Conservation (phyloP, 64 coral and sea anemone genomes). For the Pachyseris speciosa region DNA sequence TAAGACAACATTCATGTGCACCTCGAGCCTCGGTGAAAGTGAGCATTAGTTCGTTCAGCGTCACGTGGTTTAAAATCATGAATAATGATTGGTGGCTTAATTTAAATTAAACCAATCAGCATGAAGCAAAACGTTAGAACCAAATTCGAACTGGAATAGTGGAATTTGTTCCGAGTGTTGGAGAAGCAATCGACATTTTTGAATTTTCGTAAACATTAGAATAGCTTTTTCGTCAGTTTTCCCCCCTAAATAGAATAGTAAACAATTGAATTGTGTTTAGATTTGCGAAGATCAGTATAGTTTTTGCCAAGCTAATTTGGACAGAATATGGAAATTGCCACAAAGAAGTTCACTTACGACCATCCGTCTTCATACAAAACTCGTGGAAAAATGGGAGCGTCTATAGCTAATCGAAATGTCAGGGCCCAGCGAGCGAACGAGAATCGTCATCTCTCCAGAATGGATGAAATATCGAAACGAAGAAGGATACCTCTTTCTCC, state of each 20-base stretch:
- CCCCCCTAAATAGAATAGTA: not conserved
- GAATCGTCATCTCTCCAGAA: constrained; percentile 28
- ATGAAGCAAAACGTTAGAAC: constrained; percentile 38
- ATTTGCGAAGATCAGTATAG: not conserved
- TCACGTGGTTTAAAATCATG: not conserved
- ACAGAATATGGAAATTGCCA: constrained; percentile 22
- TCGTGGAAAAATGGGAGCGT: constrained; percentile 37
- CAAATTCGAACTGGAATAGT: constrained; percentile 9
- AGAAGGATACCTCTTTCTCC: constrained; percentile 39
- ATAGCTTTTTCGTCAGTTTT: not conserved
- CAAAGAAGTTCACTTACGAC: constrained; percentile 53
- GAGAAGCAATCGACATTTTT: not conserved
- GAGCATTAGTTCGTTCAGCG: too few species aligned
- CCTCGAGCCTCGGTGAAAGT: too few species aligned
- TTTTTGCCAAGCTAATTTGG: not conserved
- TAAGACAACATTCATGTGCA: not conserved
- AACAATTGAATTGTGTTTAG: not conserved
- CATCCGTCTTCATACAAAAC: constrained; percentile 61
- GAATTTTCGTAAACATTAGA: not conserved
- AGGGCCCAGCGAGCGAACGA: constrained; percentile 51
- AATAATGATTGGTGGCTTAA: not conserved
- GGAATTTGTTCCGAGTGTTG: not conserved
- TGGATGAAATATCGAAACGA: constrained; percentile 63
- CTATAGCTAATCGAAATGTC: constrained; percentile 52
- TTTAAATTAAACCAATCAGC: constrained; percentile 13